These are phyloP conservation scores for Exocentrus adspersus DNA, from an alignment of 2,888 invertebrate genomes.

Conservation along the genomic window DNA sequence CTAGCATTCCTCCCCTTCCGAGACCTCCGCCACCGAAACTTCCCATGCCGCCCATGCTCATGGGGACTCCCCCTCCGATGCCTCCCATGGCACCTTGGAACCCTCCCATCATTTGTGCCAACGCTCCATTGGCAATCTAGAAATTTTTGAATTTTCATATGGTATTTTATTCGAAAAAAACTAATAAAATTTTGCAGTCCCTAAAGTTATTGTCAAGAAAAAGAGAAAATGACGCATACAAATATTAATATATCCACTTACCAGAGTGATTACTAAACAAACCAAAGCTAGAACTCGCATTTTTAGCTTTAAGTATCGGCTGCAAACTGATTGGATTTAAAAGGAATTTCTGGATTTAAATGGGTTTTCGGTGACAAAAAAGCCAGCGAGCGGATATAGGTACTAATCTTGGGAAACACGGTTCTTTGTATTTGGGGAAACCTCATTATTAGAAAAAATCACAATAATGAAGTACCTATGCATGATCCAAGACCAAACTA, in stretches of 20 bases:
- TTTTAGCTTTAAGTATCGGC: neutral
- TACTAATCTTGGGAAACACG: neutral
- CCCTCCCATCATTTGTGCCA: neutral
- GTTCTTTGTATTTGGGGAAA: neutral
- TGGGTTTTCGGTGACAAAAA: neutral
- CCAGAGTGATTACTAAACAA: neutral
- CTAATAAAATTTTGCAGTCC: too few species aligned
- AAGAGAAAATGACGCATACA: too few species aligned
- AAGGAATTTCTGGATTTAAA: neutral
- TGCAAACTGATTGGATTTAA: neutral
- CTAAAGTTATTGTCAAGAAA: too few species aligned
- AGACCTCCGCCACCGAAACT: neutral
- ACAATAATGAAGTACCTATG: neutral
- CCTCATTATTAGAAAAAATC: neutral
- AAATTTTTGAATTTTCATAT: too few species aligned
- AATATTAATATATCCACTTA: neutral
- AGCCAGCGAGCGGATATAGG: neutral
- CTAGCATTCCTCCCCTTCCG: neutral
- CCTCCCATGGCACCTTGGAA: neutral
- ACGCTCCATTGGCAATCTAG: neutral
- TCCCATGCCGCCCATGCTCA: neutral
- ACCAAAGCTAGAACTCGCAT: neutral
- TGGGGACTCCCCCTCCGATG: neutral
- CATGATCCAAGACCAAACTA: too few species aligned
- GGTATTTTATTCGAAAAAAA: too few species aligned